Base-by-base conservation (phyloP, 2,888 invertebrate genomes). In the Bruchidius siliquastri region DNA sequence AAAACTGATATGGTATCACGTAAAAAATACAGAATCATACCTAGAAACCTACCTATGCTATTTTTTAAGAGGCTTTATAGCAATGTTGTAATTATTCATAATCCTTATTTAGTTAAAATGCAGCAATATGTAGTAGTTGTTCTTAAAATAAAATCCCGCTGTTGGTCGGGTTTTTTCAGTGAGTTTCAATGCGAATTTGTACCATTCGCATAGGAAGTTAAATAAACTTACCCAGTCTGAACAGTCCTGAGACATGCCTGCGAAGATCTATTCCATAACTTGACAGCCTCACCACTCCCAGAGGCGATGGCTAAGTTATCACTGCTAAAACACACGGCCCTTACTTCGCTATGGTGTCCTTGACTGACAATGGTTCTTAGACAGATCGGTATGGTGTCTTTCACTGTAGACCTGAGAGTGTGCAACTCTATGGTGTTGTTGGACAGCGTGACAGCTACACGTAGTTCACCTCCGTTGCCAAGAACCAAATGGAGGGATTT, bases 281-380 rank as follows among this genome's bases (percentile, higher is more conserved):
- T 98, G 66, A 98, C 88, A 8, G 94, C 91, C 80, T 98, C 96
- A 0, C 91, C 93, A 77, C 97, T 93, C 0, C 94, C 97, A 0
- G 98, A 95, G 0, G 94, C 90, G 74, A 98, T 89, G 0, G 95
- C 95, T 75, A 96, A 88, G 83, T 94, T 96, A 86, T 98, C 98
- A 0, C 95, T 95, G 84, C 96, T 97, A 84, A 99, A 96, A 73
- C 93, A 91, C 22, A 99, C 88, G 22, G 94, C 92, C 71, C 96
- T 90, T 6, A 98, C 94, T 83, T 98, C 96, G 70, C 94, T 94
- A 74, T 96, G 93, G 87, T 99, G 99, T 0, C 98, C 98, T 20
- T 93, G 92, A 76, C 89, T 88, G 0, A 88, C 88, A 70, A 97
- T 88, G 72, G 90, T 91, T 75, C 93, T 90, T 20, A 95, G 85